Percentiles rank a stretch among this genome's conserved stretches.
phyloP scores from a whole-genome alignment of 2,888 invertebrate genomes.

The Hartigia nigra region DNA sequence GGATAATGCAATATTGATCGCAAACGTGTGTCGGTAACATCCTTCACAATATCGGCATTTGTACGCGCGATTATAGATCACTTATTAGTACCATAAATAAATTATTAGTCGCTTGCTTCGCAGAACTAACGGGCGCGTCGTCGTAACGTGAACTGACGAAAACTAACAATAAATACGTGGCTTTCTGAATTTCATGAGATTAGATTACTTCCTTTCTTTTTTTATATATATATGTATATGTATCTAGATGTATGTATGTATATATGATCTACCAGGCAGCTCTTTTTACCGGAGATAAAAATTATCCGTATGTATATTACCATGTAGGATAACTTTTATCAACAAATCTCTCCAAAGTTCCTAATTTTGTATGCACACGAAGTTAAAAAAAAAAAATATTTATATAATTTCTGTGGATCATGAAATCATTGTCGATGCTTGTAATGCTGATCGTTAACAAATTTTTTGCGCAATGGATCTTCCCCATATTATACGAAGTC shows the following conservation, averaged over 20 bases:
- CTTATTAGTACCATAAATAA: background rate
- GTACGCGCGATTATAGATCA: background rate
- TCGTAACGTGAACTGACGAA: background rate
- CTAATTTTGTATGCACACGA: background rate
- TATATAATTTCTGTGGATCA: background rate
- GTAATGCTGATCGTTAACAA: background rate
- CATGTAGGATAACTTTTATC: background rate
- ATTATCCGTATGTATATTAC: background rate
- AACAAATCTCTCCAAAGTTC: background rate
- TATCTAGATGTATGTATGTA: background rate
- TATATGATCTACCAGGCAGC: background rate
- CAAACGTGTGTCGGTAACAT: background rate
- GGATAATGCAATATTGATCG: background rate
- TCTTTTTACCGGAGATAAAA: background rate
- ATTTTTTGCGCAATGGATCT: background rate
- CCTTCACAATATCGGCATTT: background rate
- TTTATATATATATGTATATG: background rate
- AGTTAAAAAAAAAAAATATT: background rate
- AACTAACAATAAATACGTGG: slow-evolving; percentile 8
- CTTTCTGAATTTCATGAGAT: background rate
- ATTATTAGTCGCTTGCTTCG: background rate
- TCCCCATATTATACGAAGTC: background rate
- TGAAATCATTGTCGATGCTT: background rate
- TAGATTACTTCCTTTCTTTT: slow-evolving; percentile 1
- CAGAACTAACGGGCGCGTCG: background rate